A percentile compares a stretch with the other conserved stretches of the same genome.
These are phyloP conservation scores for Nothobranchius kuhntae DNA, from an alignment of 2,113 vertebrate genomes.

Conservation along the genomic window DNA sequence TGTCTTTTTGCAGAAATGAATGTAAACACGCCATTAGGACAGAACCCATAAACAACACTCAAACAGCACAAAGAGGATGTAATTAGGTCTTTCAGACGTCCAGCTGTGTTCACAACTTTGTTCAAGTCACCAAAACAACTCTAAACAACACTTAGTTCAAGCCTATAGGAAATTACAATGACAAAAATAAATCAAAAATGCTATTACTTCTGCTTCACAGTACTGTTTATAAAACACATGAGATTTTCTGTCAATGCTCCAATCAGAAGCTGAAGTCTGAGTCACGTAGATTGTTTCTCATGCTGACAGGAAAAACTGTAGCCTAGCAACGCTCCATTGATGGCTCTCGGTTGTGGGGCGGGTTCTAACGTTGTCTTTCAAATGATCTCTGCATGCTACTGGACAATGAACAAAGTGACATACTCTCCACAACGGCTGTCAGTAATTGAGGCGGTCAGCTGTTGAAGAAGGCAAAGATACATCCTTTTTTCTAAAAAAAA, in stretches of 20 bases:
- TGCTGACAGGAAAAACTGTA: too few relatives aligned
- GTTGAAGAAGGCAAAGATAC: too few relatives aligned
- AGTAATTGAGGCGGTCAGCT: too few relatives aligned
- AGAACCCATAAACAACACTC: conserved; percentile 22
- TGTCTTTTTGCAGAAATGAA: conserved; percentile 13
- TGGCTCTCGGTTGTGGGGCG: too few relatives aligned
- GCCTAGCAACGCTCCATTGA: too few relatives aligned
- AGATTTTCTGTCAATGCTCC: neutral
- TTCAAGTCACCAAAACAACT: conserved; percentile 6
- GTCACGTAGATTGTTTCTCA: neutral
- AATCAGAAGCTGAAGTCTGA: neutral
- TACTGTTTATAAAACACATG: neutral
- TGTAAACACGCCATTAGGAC: neutral
- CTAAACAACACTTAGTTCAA: neutral
- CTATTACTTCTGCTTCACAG: too few relatives aligned
- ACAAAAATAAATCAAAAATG: neutral
- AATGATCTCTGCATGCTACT: too few relatives aligned
- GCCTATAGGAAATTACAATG: neutral
- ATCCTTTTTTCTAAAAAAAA: too few relatives aligned
- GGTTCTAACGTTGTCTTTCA: too few relatives aligned
- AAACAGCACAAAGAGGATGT: conserved; percentile 14
- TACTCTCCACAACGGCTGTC: too few relatives aligned
- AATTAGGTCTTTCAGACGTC: neutral
- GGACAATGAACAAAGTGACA: too few relatives aligned
- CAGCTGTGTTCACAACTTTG: neutral